Evolutionary conservation across 1,140 invertebrate genomes (phyloP), one percentile per base, ranked within the genome.

Genomic region (Drosophila micromelanica): DNA sequence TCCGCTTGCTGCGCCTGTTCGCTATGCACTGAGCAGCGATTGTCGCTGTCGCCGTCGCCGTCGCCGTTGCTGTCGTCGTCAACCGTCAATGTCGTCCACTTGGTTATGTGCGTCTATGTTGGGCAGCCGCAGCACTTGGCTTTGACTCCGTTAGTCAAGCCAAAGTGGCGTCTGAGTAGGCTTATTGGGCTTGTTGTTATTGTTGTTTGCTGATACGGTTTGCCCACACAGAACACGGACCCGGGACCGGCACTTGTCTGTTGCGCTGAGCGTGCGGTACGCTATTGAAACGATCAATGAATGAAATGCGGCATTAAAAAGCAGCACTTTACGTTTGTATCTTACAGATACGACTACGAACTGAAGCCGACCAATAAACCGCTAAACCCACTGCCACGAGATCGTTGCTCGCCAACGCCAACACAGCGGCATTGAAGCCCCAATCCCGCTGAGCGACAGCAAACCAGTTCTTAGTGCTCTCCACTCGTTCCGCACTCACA

Each of bases 271-370:
- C 84, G 84, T 89, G 76, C 79, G 78, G 72, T 49, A 82, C 70
- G 73, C 76, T 87, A 87, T 89, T 87, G 84, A 80, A 87, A 70
- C 84, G 84, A 89, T 89, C 85, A 89, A 89, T 89, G 84, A 89
- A 89, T 84, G 84, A 90, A 89, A 89, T 89, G 84, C 79, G 54
- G 84, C 84, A 80, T 89, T 84, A 89, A 86, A 85, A 76, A 79
- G 67, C 78, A 73, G 55, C 42, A 76, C 68, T 71, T 64, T 65
- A 64, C 67, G 60, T 52, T 62, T 70, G 60, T 82, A 82, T 89
- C 84, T 78, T 65, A 59, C 65, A 78, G 79, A 82, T 82, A 81
- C 78, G 59, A 75, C 46, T 74, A 46, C 70, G 56, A 72, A 61
- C 51, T 56, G 54, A 65, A 65, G 49, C 65, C 79, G 85, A 89